Evolutionary conservation across 1,140 invertebrate species (phyloP), one percentile per base, ranked within the genome.

Genomic region (Neodiprion lecontei): DNA sequence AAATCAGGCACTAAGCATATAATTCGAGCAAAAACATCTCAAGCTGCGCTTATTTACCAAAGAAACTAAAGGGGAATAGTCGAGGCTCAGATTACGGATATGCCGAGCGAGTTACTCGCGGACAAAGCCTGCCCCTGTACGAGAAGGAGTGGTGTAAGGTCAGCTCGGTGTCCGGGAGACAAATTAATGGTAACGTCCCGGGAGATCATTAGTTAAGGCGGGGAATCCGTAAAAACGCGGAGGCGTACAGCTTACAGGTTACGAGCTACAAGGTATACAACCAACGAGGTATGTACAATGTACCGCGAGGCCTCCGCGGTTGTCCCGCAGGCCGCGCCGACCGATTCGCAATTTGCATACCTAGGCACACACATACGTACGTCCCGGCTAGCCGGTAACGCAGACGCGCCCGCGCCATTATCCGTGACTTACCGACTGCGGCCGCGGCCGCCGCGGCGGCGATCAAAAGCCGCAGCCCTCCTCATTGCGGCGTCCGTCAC

Each of bases 101-200:
- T 5, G 28, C 28, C 28, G 28, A 40, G 28, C 28, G 28, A 40
- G 28, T 40, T 40, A 40, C 28, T 5, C 53, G 53, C 53, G 53
- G 67, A 47, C 67, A 69, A 69, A 23, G 67, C 40, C 40, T 69
- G 67, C 14, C 11, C 3, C 11, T 69, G 23, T 12, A 69, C 67
- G 40, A 14, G 40, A 7, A 11, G 67, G 40, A 23, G 21, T 69
- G 67, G 67, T 69, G 12, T 21, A 69, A 69, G 67, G 40, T 69
- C 67, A 23, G 17, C 40, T 1, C 12, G 12, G 67, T 69, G 12
- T 23, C 21, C 67, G 67, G 40, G 11, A 69, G 67, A 69, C 67
- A 69, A 69, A 69, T 69, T 69, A 69, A 69, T 69, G 67, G 67
- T 69, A 69, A 47, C 67, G 67, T 69, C 40, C 23, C 67, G 4